These are phyloP conservation scores for Vanacampus margaritifer DNA, from an alignment of 2,113 vertebrate species.

Conservation along the genomic window DNA sequence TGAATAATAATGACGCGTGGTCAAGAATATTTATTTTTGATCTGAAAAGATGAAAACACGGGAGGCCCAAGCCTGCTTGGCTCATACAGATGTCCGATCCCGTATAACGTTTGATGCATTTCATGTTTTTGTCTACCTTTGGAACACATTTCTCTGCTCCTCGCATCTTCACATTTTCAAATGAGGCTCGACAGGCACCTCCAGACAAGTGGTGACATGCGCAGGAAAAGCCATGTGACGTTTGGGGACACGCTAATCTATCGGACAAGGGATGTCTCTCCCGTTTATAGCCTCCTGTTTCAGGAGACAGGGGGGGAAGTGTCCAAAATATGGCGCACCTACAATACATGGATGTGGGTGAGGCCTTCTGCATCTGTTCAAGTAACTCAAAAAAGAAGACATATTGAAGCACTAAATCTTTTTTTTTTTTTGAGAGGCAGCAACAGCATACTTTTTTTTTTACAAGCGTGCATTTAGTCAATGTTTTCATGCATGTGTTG, in stretches of 20 bases:
- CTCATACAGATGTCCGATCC: slow-evolving; percentile 17
- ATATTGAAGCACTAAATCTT: neutral
- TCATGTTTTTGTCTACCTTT: slow-evolving; percentile 46
- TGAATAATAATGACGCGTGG: slow-evolving; percentile 52
- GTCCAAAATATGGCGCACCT: slow-evolving; percentile 51
- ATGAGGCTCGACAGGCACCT: slow-evolving; percentile 63
- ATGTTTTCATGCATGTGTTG: slow-evolving; percentile 17
- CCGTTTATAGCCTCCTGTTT: slow-evolving; percentile 52
- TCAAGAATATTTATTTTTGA: slow-evolving; percentile 59
- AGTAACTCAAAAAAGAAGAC: neutral
- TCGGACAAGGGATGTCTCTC: slow-evolving; percentile 64
- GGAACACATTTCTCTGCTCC: slow-evolving; percentile 29
- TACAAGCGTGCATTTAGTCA: slow-evolving; percentile 16
- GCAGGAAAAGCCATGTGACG: slow-evolving; percentile 53
- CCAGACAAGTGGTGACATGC: slow-evolving; percentile 57
- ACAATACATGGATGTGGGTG: slow-evolving; percentile 25
- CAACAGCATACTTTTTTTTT: slow-evolving; percentile 5
- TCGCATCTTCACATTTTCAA: slow-evolving; percentile 49
- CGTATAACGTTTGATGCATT: slow-evolving; percentile 8
- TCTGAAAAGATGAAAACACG: slow-evolving; percentile 32
- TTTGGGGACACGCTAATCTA: slow-evolving; percentile 57
- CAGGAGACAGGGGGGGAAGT: slow-evolving; percentile 34
- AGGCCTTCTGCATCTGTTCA: slow-evolving; percentile 8
- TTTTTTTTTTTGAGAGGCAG: neutral
- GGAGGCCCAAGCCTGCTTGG: neutral